A percentile compares a stretch with the other conserved stretches of the same genome.
phyloP scores from a whole-genome alignment of 2,888 invertebrate genomes.

The Trichogramma evanescens region DNA sequence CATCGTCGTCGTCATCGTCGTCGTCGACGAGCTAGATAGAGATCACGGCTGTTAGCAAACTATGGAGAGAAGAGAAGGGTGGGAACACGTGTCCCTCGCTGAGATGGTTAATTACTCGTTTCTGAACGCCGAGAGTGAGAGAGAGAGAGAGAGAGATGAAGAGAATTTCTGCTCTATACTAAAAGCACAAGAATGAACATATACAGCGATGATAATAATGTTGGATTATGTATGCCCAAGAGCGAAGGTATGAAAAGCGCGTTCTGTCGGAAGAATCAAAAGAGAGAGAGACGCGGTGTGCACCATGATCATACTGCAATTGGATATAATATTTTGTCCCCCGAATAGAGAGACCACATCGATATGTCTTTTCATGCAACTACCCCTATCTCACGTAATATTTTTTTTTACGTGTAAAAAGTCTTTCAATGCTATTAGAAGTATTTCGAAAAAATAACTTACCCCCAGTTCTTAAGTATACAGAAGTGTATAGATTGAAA shows the following conservation, averaged over 20 bases:
- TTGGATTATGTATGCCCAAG: too few relatives aligned
- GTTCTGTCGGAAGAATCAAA: background rate
- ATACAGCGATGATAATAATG: too few relatives aligned
- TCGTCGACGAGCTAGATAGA: conserved; percentile 19
- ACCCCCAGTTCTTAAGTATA: too few relatives aligned
- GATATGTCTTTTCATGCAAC: too few relatives aligned
- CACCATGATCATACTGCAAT: background rate
- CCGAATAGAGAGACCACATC: too few relatives aligned
- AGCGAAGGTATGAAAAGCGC: too few relatives aligned
- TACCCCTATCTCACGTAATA: too few relatives aligned
- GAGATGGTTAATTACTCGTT: conserved; percentile 48
- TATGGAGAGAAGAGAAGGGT: conserved; percentile 29
- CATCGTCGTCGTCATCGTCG: conserved; percentile 4
- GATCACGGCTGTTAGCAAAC: conserved; percentile 21
- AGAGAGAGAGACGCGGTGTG: conserved; percentile 18
- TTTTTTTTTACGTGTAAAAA: too few relatives aligned
- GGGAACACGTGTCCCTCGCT: conserved; percentile 46
- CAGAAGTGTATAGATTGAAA: too few relatives aligned
- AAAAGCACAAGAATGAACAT: background rate
- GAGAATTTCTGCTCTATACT: conserved; percentile 1
- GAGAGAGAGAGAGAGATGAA: conserved; percentile 19
- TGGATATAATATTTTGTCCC: too few relatives aligned
- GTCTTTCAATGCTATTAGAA: too few relatives aligned
- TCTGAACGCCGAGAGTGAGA: conserved; percentile 32
- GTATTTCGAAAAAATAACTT: too few relatives aligned